Conservation (phyloP, 2,797 vertebrate genomes). For the Adelosebastes latens region DNA sequence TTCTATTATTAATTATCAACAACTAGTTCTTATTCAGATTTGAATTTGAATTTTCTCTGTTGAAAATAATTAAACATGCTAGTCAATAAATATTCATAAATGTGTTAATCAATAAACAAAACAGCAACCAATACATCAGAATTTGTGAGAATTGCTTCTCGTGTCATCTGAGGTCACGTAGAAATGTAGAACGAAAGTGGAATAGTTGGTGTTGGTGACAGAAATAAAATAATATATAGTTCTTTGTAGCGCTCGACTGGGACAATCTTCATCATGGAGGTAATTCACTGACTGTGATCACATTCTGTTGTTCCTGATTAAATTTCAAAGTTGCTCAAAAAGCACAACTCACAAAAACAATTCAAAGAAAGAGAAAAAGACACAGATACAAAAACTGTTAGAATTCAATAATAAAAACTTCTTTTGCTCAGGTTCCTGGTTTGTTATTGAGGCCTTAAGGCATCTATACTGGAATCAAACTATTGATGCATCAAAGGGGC, state of each 20-base stretch:
- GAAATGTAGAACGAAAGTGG: neutral
- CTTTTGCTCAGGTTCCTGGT: neutral
- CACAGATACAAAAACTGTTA: neutral
- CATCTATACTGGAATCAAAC: neutral
- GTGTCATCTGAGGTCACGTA: neutral
- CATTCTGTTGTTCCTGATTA: neutral
- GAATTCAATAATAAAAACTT: neutral
- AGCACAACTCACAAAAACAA: neutral
- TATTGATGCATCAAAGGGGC: neutral
- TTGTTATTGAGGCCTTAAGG: neutral
- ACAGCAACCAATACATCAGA: neutral
- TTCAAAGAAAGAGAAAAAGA: neutral
- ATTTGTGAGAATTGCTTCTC: neutral
- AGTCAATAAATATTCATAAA: neutral
- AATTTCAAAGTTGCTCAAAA: neutral
- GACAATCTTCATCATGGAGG: neutral
- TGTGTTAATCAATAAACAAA: neutral
- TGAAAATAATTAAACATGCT: neutral
- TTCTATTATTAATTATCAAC: neutral
- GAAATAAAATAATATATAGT: neutral
- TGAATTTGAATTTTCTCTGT: neutral
- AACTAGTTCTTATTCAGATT: neutral
- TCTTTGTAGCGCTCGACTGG: neutral
- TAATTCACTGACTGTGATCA: neutral
- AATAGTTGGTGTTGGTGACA: neutral